A percentile compares a stretch with the other conserved stretches of the same genome.
Evolutionary conservation across 37 sponge, comb jelly and placozoan species (phyloP).

Genomic region (Cladorhizidae sp.): DNA sequence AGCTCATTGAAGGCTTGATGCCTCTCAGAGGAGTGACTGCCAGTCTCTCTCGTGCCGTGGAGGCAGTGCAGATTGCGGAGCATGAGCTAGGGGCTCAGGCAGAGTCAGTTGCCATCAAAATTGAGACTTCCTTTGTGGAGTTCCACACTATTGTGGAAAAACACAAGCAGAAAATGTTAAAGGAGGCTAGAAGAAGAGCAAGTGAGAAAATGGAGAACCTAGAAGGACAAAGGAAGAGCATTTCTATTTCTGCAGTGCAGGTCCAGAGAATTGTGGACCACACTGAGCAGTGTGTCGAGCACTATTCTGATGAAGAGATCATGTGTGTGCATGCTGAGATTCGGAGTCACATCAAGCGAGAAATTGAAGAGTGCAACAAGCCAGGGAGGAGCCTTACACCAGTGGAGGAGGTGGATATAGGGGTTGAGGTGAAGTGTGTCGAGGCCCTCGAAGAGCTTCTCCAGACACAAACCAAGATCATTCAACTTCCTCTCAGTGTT

Average conservation of each 20-base stretch:
- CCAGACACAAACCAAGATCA: too few relatives aligned
- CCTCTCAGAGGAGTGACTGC: too few relatives aligned
- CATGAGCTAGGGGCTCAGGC: constrained; percentile 18
- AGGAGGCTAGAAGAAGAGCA: neutral
- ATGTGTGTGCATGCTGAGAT: too few relatives aligned
- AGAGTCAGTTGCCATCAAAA: neutral
- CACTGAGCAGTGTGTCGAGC: neutral
- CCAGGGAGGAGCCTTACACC: neutral
- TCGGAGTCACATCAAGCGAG: neutral
- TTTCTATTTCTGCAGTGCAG: neutral
- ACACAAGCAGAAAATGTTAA: constrained; percentile 3
- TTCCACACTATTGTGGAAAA: neutral
- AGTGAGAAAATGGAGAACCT: neutral
- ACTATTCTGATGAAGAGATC: constrained; percentile 6
- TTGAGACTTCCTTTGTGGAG: neutral
- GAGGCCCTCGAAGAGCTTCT: too few relatives aligned
- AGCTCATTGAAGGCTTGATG: neutral
- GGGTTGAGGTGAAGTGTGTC: too few relatives aligned
- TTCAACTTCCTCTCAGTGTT: too few relatives aligned
- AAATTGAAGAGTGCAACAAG: neutral
- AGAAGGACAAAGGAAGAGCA: neutral
- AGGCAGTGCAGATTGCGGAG: too few relatives aligned
- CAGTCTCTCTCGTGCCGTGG: too few relatives aligned
- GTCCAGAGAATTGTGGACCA: neutral
- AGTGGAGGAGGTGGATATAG: too few relatives aligned